Conservation (phyloP, 2,888 invertebrate genomes). For the Cyrtodaria siliqua region DNA sequence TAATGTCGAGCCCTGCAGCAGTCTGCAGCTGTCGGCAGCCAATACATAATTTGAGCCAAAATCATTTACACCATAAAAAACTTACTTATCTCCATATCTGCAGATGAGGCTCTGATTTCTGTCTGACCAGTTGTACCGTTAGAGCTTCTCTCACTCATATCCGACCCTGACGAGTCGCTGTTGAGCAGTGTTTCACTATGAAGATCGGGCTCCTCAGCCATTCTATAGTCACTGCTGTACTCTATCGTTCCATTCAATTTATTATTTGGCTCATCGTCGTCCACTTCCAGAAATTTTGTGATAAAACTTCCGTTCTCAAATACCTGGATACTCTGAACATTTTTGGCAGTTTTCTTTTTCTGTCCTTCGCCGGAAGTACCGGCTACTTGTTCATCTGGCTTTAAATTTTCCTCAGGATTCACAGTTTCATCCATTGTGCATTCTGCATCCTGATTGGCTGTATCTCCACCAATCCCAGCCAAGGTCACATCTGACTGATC, state of each 20-base stretch:
- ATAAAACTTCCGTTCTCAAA: constrained; percentile 67
- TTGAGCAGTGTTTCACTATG: background rate
- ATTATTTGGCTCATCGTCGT: constrained; percentile 55
- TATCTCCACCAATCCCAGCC: constrained; percentile 43
- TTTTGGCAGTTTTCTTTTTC: constrained; percentile 13
- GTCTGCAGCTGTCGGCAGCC: too few species aligned
- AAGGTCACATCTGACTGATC: constrained; percentile 23
- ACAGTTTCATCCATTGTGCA: constrained; percentile 28
- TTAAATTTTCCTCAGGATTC: constrained; percentile 16
- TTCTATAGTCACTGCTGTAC: constrained; percentile 70
- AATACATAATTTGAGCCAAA: too few species aligned
- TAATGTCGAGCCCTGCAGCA: too few species aligned
- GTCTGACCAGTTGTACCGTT: constrained; percentile 25
- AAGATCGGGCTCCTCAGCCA: constrained; percentile 53
- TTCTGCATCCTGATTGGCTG: constrained; percentile 47
- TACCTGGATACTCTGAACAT: constrained; percentile 67
- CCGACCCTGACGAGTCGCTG: constrained; percentile 38
- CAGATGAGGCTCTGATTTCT: background rate
- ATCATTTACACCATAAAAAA: too few species aligned
- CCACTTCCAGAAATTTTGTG: constrained; percentile 68
- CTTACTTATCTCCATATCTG: constrained; percentile 8
- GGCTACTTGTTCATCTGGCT: background rate
- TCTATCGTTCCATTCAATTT: constrained; percentile 71
- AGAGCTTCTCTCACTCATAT: constrained; percentile 28
- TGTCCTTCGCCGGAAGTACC: background rate